Evolutionary conservation across 2,797 vertebrate species (phyloP).

Genomic region (Lerista edwardsae): DNA sequence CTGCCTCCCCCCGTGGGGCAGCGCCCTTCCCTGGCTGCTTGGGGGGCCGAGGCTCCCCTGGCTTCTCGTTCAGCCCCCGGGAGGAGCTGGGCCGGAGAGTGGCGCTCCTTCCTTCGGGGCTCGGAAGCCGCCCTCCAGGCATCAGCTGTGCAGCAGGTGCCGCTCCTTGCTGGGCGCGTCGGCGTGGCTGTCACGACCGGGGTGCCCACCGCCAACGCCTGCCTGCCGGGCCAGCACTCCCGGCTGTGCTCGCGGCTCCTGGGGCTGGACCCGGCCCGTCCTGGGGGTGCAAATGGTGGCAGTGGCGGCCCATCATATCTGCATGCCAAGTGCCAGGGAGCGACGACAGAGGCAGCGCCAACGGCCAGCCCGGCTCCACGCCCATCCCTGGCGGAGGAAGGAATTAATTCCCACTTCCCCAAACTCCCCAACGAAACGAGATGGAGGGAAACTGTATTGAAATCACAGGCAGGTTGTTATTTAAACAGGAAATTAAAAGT

Average conservation of each 20-base stretch:
- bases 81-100: neutral
- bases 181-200: too few relatives aligned
- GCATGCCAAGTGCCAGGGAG: neutral
- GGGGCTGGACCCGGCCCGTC: neutral
- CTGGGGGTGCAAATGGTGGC: neutral
- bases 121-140: neutral
- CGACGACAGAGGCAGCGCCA: neutral
- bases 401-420: constrained; percentile 28
- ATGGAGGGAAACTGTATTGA: constrained; percentile 49
- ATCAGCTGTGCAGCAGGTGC: neutral
- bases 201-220: too few relatives aligned
- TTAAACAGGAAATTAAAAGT: constrained; percentile 71
- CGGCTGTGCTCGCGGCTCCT: neutral
- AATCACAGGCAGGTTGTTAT: constrained; percentile 54
- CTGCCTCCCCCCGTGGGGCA: too few relatives aligned
- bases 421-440: constrained; percentile 36
- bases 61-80: neutral
- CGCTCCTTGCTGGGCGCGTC: too few relatives aligned
- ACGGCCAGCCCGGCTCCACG: neutral
- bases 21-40: too few relatives aligned
- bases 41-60: neutral
- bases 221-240: too few relatives aligned
- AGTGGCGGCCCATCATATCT: neutral
- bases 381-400: constrained; percentile 20
- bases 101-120: neutral